A percentile compares a stretch with the other conserved stretches of the same genome.
Conservation (phyloP, 1,140 invertebrate genomes). For the Frieseomelitta varia region DNA sequence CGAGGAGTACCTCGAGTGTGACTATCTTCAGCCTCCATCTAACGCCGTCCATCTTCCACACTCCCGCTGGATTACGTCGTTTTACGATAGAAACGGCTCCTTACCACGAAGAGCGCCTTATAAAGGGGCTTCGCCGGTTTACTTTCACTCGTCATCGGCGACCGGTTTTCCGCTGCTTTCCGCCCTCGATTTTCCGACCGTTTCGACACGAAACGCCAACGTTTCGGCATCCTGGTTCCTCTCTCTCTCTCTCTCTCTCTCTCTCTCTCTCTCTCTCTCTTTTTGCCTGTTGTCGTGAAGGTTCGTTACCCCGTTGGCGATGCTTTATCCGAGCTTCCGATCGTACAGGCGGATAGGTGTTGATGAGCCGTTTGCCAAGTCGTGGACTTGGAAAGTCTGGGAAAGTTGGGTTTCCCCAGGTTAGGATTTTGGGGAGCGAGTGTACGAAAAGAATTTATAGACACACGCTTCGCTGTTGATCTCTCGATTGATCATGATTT, state of each 20-base stretch:
- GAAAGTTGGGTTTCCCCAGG: background rate
- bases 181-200: constrained; percentile 59
- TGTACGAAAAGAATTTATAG: background rate
- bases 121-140: constrained; percentile 50
- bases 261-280: no score
- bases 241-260: no score
- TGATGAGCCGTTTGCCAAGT: background rate
- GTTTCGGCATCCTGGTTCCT: constrained; percentile 9
- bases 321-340: background rate
- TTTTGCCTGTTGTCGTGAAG: no score
- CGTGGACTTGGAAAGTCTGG: background rate
- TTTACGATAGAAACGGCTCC: constrained; percentile 61
- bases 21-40: constrained; percentile 76
- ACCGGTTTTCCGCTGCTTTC: constrained; percentile 72
- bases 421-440: background rate
- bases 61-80: constrained; percentile 58
- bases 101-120: constrained; percentile 75
- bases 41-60: constrained; percentile 58
- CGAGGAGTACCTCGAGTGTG: constrained; percentile 68
- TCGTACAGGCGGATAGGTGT: background rate
- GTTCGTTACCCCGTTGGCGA: background rate
- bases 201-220: constrained; percentile 50
- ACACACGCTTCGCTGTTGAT: no score
- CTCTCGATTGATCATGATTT: background rate
- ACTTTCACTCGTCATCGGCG: constrained; percentile 79